These are phyloP conservation scores for Zaprionus bogoriensis DNA, from an alignment of 2,888 invertebrate genomes.

Conservation along the genomic window DNA sequence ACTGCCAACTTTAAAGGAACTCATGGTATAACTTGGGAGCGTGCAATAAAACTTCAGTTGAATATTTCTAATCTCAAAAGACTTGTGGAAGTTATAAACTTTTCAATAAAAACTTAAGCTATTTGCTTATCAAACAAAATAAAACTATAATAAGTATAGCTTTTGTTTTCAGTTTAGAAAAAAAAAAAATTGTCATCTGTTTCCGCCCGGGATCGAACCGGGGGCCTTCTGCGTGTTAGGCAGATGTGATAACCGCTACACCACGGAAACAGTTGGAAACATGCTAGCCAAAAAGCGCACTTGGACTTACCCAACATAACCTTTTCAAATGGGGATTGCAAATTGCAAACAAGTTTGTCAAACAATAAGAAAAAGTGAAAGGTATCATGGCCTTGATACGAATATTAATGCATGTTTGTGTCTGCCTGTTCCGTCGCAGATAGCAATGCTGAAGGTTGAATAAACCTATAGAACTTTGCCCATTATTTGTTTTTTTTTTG, in stretches of 20 bases:
- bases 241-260: slow-evolving; percentile 84
- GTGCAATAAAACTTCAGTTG: too few species aligned
- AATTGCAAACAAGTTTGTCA: slow-evolving; percentile 33
- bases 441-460: too few species aligned
- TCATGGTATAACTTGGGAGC: too few species aligned
- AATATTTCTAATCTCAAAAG: too few species aligned
- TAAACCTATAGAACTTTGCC: too few species aligned
- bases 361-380: slow-evolving; percentile 4
- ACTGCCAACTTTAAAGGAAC: too few species aligned
- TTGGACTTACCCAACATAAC: slow-evolving; percentile 1
- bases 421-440: too few species aligned
- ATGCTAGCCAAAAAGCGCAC: accelerated
- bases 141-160: too few species aligned
- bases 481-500: too few species aligned
- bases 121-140: too few species aligned
- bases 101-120: too few species aligned
- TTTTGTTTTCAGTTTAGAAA: not conserved
- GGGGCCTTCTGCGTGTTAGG: slow-evolving; percentile 84
- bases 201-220: slow-evolving; percentile 83
- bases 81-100: not conserved
- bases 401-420: not conserved
- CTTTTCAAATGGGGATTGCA: not conserved
- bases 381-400: not conserved
- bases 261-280: slow-evolving; percentile 80
- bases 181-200: slow-evolving; percentile 17